These are phyloP conservation scores for Darevskia mixta DNA, from an alignment of 2,797 vertebrate species.

Conservation along the genomic window DNA sequence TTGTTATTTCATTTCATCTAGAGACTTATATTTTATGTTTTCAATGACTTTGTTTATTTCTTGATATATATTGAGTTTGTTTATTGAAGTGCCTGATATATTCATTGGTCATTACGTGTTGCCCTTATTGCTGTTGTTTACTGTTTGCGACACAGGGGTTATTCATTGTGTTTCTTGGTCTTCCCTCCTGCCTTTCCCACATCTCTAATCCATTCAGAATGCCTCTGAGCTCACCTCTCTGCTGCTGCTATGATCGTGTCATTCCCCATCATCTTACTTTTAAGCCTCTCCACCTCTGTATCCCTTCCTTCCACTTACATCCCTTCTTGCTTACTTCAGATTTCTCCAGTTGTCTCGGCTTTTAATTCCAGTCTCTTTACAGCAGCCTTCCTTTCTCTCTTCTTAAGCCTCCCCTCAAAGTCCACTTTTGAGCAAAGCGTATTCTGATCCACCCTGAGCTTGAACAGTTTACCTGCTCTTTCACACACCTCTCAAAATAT, in stretches of 20 bases:
- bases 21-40: too few relatives aligned
- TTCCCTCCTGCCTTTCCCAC: not conserved
- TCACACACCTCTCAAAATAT: not conserved
- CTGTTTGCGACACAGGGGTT: too few relatives aligned
- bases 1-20: too few relatives aligned
- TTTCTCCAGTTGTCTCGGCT: not conserved
- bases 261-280: not conserved
- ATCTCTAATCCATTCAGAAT: not conserved
- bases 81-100: too few relatives aligned
- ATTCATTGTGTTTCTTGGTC: not conserved
- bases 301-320: not conserved
- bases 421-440: not conserved
- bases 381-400: not conserved
- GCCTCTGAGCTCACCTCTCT: not conserved
- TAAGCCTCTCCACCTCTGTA: too few relatives aligned
- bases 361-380: not conserved
- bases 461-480: not conserved
- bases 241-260: not conserved
- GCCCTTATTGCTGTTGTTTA: too few relatives aligned
- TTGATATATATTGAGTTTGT: too few relatives aligned
- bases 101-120: too few relatives aligned
- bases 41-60: too few relatives aligned
- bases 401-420: not conserved
- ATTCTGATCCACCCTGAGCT: not conserved
- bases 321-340: not conserved